phyloP scores from a whole-genome alignment of 2,113 vertebrate species.

The Etheostoma cragini region DNA sequence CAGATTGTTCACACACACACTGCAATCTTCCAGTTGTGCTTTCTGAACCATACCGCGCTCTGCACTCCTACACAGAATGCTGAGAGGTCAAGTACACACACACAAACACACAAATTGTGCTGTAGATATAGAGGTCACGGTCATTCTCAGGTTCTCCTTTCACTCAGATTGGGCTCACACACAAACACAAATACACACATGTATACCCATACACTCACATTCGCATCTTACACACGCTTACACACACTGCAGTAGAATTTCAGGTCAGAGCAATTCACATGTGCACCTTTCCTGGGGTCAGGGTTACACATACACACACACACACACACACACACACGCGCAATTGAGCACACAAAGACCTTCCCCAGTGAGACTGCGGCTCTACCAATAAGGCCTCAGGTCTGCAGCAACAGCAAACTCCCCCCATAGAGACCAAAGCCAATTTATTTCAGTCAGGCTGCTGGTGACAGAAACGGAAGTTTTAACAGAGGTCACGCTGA shows the following conservation, averaged over 20 bases:
- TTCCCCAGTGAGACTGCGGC: slow-evolving; percentile 44
- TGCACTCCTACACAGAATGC: slow-evolving; percentile 45
- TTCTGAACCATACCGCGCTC: slow-evolving; percentile 4
- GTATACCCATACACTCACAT: neutral
- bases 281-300: slow-evolving; percentile 52
- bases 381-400: slow-evolving; percentile 67
- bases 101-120: slow-evolving; percentile 14
- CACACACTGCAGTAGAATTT: slow-evolving; percentile 36
- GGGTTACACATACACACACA: slow-evolving; percentile 37
- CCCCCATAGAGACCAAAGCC: slow-evolving; percentile 76
- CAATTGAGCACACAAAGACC: slow-evolving; percentile 4
- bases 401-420: slow-evolving; percentile 67
- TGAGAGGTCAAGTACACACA: slow-evolving; percentile 32
- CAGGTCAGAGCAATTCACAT: slow-evolving; percentile 59
- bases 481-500: slow-evolving; percentile 79
- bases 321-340: slow-evolving; percentile 24
- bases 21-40: slow-evolving; percentile 26
- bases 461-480: slow-evolving; percentile 79
- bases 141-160: slow-evolving; percentile 30
- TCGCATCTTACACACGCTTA: neutral
- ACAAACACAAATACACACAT: slow-evolving; percentile 6
- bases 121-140: slow-evolving; percentile 41
- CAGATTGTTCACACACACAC: slow-evolving; percentile 1
- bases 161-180: slow-evolving; percentile 21
- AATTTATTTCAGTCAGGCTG: slow-evolving; percentile 79